Evolutionary conservation across 2,113 vertebrate species (phyloP), one percentile per base, ranked within the genome.

Genomic region (Stigmatopora argus): DNA sequence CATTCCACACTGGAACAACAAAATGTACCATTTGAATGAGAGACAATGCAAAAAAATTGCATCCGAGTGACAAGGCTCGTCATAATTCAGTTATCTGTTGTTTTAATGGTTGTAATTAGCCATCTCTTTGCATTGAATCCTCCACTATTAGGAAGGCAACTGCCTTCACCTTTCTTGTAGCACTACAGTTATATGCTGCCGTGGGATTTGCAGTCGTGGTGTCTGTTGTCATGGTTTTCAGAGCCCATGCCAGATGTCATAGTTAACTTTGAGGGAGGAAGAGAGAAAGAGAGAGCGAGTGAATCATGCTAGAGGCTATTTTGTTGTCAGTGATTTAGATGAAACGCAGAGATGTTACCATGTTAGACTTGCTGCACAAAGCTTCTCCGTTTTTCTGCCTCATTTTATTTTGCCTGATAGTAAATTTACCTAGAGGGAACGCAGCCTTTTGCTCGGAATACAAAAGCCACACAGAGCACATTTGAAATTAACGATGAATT

Each of bases 221-320:
- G 89, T 92, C 83, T 86, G 88, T 90, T 92, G 88, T 92, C 89
- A 89, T 88, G 87, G 79, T 91, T 90, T 92, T 91, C 90, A 86
- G 90, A 92, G 90, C 76, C 90, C 86, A 90, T 92, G 91, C 92
- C 91, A 92, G 89, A 92, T 91, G 91, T 90, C 91, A 90, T 89
- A 92, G 86, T 90, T 91, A 92, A 89, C 86, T 90, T 90, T 92
- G 91, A 82, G 84, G 69, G 83, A 77, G 78, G 82, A 71, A 73
- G 66, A 78, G 69, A 73, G 74, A 23, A 23, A 79, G 81, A 81
- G 89, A 77, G 70, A 72, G 72, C 10, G 31, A 81, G 84, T 80
- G 90, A 92, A 80, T 85, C 87, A 83, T 80, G 88, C 89, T 92
- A 83, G 88, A 90, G 85, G 85, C 89, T 92, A 89, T 68, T 92